Base-by-base conservation (phyloP, 2,797 vertebrate species). In the Rhinatrema bivittatum region DNA sequence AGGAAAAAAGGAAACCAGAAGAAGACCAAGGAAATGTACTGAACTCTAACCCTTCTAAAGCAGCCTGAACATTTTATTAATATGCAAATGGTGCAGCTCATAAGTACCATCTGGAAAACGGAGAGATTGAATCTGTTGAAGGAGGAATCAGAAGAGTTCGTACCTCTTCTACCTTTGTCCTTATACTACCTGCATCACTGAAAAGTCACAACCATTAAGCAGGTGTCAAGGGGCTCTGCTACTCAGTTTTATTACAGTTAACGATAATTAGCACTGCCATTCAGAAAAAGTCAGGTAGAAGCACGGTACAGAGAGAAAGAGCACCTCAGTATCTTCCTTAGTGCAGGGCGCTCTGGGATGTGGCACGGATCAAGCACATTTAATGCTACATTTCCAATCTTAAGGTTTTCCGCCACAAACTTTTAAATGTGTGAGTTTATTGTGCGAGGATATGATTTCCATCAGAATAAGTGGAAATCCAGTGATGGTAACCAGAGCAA, bases 191-290 rank as follows among this genome's bases (percentile, higher is more conserved):
- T 65, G 67, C 68, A 70, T 68, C 60, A 52, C 41, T 62, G 75
- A 74, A 74, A 72, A 88, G 82, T 78, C 79, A 71, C 76, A 64
- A 76, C 76, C 84, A 89, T 89, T 84, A 85, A 75, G 79, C 39
- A 67, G 70, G 78, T 82, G 72, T 85, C 81, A 72, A 82, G 80
- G 76, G 69, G 79, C 60, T 58, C 70, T 65, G 77, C 86, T 85
- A 71, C 81, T 82, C 82, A 82, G 79, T 81, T 90, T 86, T 85
- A 72, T 81, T 85, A 85, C 74, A 87, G 86, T 84, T 85, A 79
- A 87, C 86, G 83, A 83, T 80, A 88, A 82, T 87, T 89, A 86
- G 79, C 76, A 77, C 68, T 64, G 69, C 74, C 80, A 87, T 86
- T 87, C 85, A 82, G 76, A 75, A 85, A 50, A 84, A 87, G 80